Evolutionary conservation across 2,888 invertebrate species (phyloP).

Genomic region (Malacosoma neustria): DNA sequence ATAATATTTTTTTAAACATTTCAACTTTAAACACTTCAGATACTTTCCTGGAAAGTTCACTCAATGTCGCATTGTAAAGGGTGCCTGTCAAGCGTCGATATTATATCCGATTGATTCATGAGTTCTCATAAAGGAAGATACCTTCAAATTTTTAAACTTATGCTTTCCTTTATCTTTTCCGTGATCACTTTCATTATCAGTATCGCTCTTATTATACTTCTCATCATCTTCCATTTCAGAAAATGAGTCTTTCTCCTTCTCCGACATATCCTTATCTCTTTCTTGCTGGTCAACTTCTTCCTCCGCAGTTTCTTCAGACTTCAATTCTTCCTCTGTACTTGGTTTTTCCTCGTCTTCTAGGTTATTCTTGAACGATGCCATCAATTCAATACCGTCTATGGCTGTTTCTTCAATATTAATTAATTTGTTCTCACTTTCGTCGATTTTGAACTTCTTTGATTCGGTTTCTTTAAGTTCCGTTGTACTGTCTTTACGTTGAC

Average conservation of each 20-base stretch:
- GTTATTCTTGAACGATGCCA: conserved; percentile 52
- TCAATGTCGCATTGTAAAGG: too few species aligned
- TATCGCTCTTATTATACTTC: conserved; percentile 60
- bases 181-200: conserved; percentile 61
- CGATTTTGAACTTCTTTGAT: conserved; percentile 52
- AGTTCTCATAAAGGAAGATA: too few species aligned
- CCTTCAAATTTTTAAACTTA: conserved; percentile 64
- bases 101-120: too few species aligned
- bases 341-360: conserved; percentile 56
- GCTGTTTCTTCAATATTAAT: conserved; percentile 66
- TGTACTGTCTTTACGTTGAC: conserved; percentile 76
- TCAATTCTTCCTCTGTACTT: conserved; percentile 51
- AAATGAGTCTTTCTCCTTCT: conserved; percentile 42
- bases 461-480: conserved; percentile 61
- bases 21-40: too few species aligned
- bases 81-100: too few species aligned
- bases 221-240: conserved; percentile 70
- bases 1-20: too few species aligned
- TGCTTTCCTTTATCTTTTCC: conserved; percentile 42
- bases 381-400: conserved; percentile 66
- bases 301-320: conserved; percentile 41
- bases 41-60: too few species aligned
- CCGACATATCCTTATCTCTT: conserved; percentile 36
- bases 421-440: conserved; percentile 38
- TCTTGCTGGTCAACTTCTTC: conserved; percentile 35